Evolutionary conservation across 2,113 vertebrate genomes (phyloP).

Genomic region (Megaptera novaeangliae): DNA sequence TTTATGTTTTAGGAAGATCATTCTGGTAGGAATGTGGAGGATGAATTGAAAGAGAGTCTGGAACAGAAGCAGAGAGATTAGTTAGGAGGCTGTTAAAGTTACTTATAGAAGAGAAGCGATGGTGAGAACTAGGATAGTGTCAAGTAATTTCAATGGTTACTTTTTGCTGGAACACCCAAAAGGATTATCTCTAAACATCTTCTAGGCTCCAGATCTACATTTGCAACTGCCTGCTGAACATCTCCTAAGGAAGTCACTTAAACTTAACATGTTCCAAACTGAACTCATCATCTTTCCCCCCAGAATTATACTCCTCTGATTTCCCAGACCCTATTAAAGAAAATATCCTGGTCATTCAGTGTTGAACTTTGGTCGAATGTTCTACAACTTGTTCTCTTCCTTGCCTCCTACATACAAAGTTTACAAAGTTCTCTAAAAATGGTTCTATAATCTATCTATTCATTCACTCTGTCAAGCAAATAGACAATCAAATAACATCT

Average conservation of each 20-base stretch:
- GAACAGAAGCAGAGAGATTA: not conserved
- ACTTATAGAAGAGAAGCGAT: not conserved
- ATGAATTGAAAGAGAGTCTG: not conserved
- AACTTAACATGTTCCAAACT: not conserved
- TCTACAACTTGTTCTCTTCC: not conserved
- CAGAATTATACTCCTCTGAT: not conserved
- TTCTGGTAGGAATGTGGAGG: not conserved
- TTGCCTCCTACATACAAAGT: not conserved
- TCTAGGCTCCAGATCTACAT: not conserved
- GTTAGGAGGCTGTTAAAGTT: not conserved
- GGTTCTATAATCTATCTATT: not conserved
- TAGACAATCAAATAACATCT: not conserved
- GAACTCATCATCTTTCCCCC: not conserved
- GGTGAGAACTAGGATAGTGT: not conserved
- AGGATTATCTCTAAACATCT: not conserved
- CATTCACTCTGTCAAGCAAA: not conserved
- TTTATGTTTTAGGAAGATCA: not conserved
- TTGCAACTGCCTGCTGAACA: not conserved
- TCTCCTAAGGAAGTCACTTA: not conserved
- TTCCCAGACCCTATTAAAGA: not conserved
- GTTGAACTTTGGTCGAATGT: not conserved
- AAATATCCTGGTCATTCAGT: not conserved
- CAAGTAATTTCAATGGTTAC: not conserved
- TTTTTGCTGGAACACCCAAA: not conserved
- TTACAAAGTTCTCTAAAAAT: not conserved